Base-by-base conservation (phyloP, 2,888 invertebrate species). In the Drosophila lacicola region DNA sequence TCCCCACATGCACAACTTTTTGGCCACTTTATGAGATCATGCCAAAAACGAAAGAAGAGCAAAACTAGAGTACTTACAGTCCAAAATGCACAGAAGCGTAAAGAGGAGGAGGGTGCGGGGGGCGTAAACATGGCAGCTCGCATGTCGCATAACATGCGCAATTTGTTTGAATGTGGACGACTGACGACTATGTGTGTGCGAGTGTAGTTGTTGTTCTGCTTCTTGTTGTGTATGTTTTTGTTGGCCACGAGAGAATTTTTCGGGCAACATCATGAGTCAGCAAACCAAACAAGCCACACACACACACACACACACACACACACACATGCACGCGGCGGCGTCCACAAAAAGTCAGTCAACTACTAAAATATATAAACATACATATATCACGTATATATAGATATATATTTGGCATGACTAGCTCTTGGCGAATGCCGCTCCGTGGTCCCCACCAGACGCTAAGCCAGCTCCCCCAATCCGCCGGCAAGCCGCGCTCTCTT, bases 91-190 rank as follows among this genome's bases (percentile, higher is more conserved):
- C 41, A 69, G 50, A 58, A 54, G 73, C 46, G 46, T 69, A 29
- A 9, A 6, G 1, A 5, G n/a, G 0, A 1, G 8, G n/a, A 0
- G 13, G 9, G 5, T 11, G 13, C 6, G 5, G n/a, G 37, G 39
- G 60, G 50, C 39, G 58, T 53, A 75, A 85, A 88, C 85, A 82
- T 82, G 83, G 86, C 88, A 86, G 75, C 83, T 86, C 86, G 67
- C 87, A 88, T 88, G 83, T 86, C 89, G 81, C 89, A 83, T 73
- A 86, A 80, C 82, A 87, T 75, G 71, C 83, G 84, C 87, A 88
- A 88, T 84, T 88, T 88, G 87, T 83, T 86, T 86, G 75, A 69
- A 78, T 76, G 69, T 61, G 41, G 54, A 73, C 54, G 49, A 70
- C 64, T 56, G 42, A 70, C 13, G 50, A 44, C 50, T 19, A 21